Base-by-base conservation (phyloP, 2,888 invertebrate species). In the Punctoribates punctum region DNA sequence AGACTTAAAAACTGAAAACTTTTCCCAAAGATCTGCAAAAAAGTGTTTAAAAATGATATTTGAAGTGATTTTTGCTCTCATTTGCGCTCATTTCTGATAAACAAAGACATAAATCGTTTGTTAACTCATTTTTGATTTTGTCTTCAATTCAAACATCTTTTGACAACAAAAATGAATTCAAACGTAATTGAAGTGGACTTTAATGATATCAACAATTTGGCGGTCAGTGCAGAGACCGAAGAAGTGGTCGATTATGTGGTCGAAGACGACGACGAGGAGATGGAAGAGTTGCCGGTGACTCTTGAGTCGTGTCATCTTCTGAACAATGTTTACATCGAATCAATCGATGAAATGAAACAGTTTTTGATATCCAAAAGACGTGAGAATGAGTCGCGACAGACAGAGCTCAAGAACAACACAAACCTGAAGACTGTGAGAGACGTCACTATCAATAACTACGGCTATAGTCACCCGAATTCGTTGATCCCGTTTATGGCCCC, bases 401-500 rank as follows among this genome's bases (percentile, higher is more conserved):
- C 27, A 13, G 42, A 76, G 20, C 62, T 76, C 20, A 38, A 70
- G 34, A 20, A n/a, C 20, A 38, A 13, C 8, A 13, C 20, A 3
- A 13, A 38, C 17, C 9, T 8, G 2, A 46, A 70, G 20, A 6
- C 23, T 2, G 70, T 42, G 1, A 70, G 38, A 20, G 70, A 70
- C 8, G 46, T 20, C 9, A 65, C 27, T 27, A 73, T 29, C 62
- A 42, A 17, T 25, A 20, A 29, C 73, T 25, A 27, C 9, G 65
- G 73, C 29, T 25, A 27, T 17, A 42, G 15, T 29, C 62, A 76
- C 23, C 76, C 76, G 8, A 76, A 76, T 15, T 78, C 77, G 1
- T 65, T 77, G 62, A 51, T 77, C 13, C 62, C 57, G 17, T 80
- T 80, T 81, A 86, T 89, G 42, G 85, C 87, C 80, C 88, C 90